phyloP scores from a whole-genome alignment of 2,113 vertebrate genomes.

The Thamnophis sirtalis region DNA sequence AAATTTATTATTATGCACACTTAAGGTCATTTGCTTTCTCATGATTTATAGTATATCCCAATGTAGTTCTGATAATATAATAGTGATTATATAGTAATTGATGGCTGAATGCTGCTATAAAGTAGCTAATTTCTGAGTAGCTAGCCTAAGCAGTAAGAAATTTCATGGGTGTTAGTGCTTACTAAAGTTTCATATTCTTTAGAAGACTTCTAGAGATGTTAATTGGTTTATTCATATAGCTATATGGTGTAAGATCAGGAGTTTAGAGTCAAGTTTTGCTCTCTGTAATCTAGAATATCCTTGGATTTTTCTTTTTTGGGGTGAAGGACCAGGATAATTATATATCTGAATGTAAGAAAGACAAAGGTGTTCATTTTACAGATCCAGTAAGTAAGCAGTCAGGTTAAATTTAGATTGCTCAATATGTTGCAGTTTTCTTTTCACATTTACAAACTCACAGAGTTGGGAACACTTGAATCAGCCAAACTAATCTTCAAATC shows the following conservation, averaged over 20 bases:
- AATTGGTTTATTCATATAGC: not conserved
- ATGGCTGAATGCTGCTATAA: not conserved
- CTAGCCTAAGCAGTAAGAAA: not conserved
- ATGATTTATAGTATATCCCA: not conserved
- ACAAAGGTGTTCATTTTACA: not conserved
- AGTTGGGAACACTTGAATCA: not conserved
- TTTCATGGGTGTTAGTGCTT: not conserved
- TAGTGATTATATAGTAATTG: not conserved
- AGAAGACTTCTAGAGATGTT: not conserved
- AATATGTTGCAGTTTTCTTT: not conserved
- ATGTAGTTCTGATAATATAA: not conserved
- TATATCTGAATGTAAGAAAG: not conserved
- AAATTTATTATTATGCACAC: not conserved
- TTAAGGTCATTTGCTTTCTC: not conserved
- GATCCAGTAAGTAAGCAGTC: not conserved
- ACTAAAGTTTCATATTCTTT: not conserved
- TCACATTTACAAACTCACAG: not conserved
- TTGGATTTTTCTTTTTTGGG: not conserved
- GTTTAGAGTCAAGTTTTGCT: not conserved
- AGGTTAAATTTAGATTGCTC: not conserved
- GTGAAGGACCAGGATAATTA: not conserved
- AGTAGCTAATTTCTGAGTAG: not conserved
- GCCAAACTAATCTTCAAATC: not conserved
- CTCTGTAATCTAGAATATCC: not conserved
- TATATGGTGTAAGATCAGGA: not conserved